Percentiles rank a stretch among this genome's conserved stretches.
Evolutionary conservation across 2,888 invertebrate species (phyloP).

Genomic region (Oscheius sp.): DNA sequence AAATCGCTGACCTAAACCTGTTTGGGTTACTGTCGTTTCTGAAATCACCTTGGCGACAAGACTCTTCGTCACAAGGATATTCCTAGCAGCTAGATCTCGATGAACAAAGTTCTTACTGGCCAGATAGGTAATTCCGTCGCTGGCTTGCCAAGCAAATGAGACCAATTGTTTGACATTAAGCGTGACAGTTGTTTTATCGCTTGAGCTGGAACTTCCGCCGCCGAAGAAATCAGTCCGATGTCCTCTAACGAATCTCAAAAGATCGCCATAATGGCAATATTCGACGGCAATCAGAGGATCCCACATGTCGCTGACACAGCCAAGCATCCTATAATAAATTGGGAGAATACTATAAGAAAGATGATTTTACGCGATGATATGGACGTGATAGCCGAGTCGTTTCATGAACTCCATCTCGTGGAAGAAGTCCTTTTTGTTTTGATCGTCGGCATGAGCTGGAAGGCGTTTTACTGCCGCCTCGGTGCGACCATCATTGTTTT

Average conservation of each 20-base stretch:
- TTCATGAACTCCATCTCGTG: conserved; percentile 66
- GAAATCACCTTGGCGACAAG: conserved; percentile 59
- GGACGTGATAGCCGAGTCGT: conserved; percentile 55
- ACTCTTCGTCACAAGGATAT: conserved; percentile 54
- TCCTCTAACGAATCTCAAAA: conserved; percentile 50
- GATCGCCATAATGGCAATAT: conserved; percentile 57
- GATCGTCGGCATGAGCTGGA: conserved; percentile 57
- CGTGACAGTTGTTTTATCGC: conserved; percentile 32
- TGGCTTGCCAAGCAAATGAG: conserved; percentile 60
- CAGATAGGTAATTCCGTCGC: conserved; percentile 60
- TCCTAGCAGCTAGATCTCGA: conserved; percentile 59
- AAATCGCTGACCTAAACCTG: conserved; percentile 61
- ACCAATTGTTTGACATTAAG: conserved; percentile 58
- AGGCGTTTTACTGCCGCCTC: conserved; percentile 61
- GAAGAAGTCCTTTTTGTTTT: conserved; percentile 54
- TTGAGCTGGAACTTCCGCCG: not conserved
- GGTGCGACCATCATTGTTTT: conserved; percentile 39
- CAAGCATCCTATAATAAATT: conserved; percentile 49
- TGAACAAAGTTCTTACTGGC: conserved; percentile 59
- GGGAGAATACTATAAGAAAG: not conserved
- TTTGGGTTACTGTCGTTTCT: too few species aligned
- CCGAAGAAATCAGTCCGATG: conserved; percentile 37
- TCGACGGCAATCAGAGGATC: conserved; percentile 61
- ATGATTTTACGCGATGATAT: conserved; percentile 41
- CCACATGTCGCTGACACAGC: conserved; percentile 53